Percentiles rank a stretch among this genome's conserved stretches.
These are phyloP conservation scores for Neogobius melanostomus DNA, from an alignment of 2,113 vertebrate species.

Conservation along the genomic window DNA sequence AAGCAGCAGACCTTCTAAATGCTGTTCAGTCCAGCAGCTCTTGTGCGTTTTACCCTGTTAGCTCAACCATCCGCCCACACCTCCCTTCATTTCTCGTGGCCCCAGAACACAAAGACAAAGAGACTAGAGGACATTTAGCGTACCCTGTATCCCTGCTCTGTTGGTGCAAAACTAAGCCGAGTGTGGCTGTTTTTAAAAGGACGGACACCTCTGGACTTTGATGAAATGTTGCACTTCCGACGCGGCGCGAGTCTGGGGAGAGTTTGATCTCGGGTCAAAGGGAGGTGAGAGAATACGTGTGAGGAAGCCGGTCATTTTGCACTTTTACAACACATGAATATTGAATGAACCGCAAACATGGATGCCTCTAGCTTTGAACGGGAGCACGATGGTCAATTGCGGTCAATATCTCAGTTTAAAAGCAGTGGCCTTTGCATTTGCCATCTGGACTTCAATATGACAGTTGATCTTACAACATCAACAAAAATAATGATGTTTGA, in stretches of 20 bases:
- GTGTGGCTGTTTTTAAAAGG: conserved; percentile 55
- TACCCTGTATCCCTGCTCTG: conserved; percentile 37
- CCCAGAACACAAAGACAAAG: conserved; percentile 23
- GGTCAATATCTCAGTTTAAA: conserved; percentile 7
- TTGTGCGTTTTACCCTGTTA: conserved; percentile 25
- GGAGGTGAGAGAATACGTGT: conserved; percentile 46
- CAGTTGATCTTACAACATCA: too few species aligned
- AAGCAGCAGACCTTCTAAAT: conserved; percentile 12
- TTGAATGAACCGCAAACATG: conserved; percentile 57
- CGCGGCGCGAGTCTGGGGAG: conserved; percentile 19
- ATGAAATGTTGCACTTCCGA: conserved; percentile 58
- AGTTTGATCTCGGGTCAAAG: conserved; percentile 50
- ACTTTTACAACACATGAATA: conserved; percentile 62
- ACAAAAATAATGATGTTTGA: too few species aligned
- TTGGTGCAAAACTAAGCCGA: conserved; percentile 44
- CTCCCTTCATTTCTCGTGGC: conserved; percentile 11
- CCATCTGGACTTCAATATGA: too few species aligned
- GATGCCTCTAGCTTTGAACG: conserved; percentile 28
- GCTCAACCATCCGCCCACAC: background rate
- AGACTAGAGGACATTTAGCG: conserved; percentile 21
- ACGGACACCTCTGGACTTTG: conserved; percentile 47
- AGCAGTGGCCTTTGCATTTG: too few species aligned
- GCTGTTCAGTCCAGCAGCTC: conserved; percentile 22
- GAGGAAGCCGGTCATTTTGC: conserved; percentile 52
- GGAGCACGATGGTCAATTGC: conserved; percentile 34